Conservation (phyloP, 2,888 invertebrate genomes). For the Melanophora roralis region DNA sequence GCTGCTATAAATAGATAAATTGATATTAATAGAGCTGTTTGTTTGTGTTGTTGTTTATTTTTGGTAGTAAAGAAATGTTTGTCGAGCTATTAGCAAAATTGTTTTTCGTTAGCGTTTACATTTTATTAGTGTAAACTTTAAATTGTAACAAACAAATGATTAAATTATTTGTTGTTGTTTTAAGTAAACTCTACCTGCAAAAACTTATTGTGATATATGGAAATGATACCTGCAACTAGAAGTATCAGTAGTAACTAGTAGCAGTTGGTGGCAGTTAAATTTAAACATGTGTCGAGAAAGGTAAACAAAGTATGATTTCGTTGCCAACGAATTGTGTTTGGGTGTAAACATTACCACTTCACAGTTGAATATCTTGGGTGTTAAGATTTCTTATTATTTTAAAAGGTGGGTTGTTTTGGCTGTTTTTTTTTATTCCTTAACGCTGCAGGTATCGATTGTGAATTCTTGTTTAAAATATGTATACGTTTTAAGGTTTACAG, state of each 20-base stretch:
- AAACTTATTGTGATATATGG: neutral
- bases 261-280: neutral
- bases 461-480: slow-evolving; percentile 1
- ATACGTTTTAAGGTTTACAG: slow-evolving; percentile 31
- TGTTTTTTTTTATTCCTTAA: neutral
- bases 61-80: neutral
- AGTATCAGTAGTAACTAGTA: no score
- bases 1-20: neutral
- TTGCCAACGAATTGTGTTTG: neutral
- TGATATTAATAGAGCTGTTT: neutral
- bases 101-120: neutral
- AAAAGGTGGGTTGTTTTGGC: neutral
- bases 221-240: slow-evolving; percentile 30
- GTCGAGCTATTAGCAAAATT: neutral
- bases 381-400: neutral
- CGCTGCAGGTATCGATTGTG: slow-evolving; percentile 11
- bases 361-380: no score
- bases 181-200: neutral
- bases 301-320: slow-evolving; percentile 5
- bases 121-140: neutral
- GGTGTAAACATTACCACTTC: no score
- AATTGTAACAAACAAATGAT: neutral
- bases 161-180: neutral
- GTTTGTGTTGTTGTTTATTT: neutral
- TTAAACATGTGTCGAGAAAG: slow-evolving; percentile 17